Conservation (phyloP, 2,888 invertebrate species). For the Didymodactylos carnosus region DNA sequence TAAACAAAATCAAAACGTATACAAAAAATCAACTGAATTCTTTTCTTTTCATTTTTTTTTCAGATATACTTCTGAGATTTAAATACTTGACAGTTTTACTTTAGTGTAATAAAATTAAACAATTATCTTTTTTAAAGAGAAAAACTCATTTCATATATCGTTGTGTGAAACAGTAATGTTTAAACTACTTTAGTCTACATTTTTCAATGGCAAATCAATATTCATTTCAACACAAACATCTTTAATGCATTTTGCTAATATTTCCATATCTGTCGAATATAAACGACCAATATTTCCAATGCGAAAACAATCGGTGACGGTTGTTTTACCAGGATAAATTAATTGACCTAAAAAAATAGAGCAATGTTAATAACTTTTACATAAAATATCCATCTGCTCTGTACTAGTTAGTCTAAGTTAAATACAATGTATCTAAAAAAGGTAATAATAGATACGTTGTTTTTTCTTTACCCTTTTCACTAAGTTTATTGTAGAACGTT, state of each 20-base stretch:
- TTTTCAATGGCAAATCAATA: neutral
- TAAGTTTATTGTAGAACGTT: slow-evolving; percentile 33
- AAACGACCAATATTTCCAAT: slow-evolving; percentile 38
- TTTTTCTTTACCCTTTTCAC: slow-evolving; percentile 28
- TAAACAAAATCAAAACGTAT: too few relatives aligned
- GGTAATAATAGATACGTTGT: neutral
- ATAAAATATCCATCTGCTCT: too few relatives aligned
- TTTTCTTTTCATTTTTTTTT: too few relatives aligned
- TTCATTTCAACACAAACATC: slow-evolving; percentile 32
- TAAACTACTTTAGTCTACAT: too few relatives aligned
- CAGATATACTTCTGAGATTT: too few relatives aligned
- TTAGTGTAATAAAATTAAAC: too few relatives aligned
- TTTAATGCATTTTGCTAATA: slow-evolving; percentile 29
- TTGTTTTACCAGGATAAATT: slow-evolving; percentile 38
- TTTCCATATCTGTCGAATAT: slow-evolving; percentile 31
- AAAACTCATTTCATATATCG: too few relatives aligned
- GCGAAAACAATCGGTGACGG: slow-evolving; percentile 35
- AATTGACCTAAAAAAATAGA: slow-evolving; percentile 30
- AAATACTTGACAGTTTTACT: too few relatives aligned
- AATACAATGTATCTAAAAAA: neutral
- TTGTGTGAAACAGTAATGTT: too few relatives aligned
- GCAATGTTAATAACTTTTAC: neutral
- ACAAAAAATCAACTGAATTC: too few relatives aligned
- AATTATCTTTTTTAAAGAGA: too few relatives aligned
- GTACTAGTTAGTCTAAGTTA: neutral